Conservation (phyloP, 2,797 vertebrate genomes). For the Otolemur crassicaudatus region DNA sequence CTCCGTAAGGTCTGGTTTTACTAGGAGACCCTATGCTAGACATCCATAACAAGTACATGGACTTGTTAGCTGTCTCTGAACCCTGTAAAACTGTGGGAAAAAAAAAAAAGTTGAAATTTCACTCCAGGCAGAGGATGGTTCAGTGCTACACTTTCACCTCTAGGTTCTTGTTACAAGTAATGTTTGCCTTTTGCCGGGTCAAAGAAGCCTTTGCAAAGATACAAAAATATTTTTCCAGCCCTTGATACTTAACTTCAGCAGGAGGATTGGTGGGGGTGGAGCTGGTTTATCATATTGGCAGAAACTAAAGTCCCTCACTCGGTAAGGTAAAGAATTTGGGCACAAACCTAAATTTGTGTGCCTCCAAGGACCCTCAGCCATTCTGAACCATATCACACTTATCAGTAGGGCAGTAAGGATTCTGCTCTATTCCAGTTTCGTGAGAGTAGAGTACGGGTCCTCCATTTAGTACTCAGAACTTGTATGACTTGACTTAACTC, state of each 20-base stretch:
- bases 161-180: neutral
- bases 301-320: neutral
- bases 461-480: neutral
- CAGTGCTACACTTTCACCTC: neutral
- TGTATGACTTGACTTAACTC: fast-evolving
- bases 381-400: neutral
- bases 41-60: neutral
- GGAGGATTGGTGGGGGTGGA: fast-evolving
- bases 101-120: too few species aligned
- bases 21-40: neutral
- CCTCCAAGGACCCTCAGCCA: neutral
- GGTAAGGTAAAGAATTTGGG: neutral
- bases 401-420: neutral
- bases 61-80: neutral
- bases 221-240: neutral
- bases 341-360: neutral
- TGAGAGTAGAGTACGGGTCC: neutral
- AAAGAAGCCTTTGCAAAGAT: neutral
- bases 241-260: neutral
- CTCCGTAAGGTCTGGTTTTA: neutral
- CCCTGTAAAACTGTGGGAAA: neutral
- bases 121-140: neutral
- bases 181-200: slow-evolving; percentile 8
- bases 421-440: neutral
- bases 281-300: neutral